A percentile compares a stretch with the other conserved stretches of the same genome.
These are phyloP conservation scores for Champsocephalus gunnari DNA, from an alignment of 2,797 vertebrate genomes.

Conservation along the genomic window DNA sequence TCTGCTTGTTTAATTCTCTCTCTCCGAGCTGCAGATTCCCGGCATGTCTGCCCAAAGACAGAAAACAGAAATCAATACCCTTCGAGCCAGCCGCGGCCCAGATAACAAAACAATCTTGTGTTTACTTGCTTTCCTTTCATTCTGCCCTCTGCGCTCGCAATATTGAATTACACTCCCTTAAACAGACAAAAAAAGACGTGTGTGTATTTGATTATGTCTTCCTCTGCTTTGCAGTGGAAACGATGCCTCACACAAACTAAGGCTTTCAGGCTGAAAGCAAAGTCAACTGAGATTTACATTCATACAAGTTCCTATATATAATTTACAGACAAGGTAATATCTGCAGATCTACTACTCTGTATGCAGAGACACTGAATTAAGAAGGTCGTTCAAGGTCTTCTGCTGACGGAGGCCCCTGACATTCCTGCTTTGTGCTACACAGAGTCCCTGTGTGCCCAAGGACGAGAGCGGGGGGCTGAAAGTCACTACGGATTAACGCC, in stretches of 20 bases:
- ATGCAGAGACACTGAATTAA: background rate
- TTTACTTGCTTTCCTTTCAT: constrained; percentile 38
- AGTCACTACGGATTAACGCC: constrained; percentile 74
- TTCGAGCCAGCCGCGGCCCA: constrained; percentile 62
- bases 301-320: background rate
- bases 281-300: background rate
- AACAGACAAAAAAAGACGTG: background rate
- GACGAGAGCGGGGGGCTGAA: constrained; percentile 52
- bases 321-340: constrained; percentile 21
- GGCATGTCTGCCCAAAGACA: constrained; percentile 51
- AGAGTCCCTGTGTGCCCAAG: constrained; percentile 61
- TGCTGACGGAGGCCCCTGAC: constrained; percentile 39
- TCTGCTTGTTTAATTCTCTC: constrained; percentile 25
- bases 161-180: constrained; percentile 22
- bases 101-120: constrained; percentile 55
- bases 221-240: constrained; percentile 13
- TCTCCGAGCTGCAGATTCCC: constrained; percentile 37
- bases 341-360: constrained; percentile 24
- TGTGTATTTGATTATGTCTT: constrained; percentile 13
- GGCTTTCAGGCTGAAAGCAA: background rate
- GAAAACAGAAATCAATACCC: constrained; percentile 53
- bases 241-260: constrained; percentile 3
- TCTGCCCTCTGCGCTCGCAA: constrained; percentile 23
- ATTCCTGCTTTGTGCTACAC: constrained; percentile 57
- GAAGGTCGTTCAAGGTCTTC: constrained; percentile 55